phyloP scores from a whole-genome alignment of 2,888 invertebrate species.

The Leptopterna dolabrata region DNA sequence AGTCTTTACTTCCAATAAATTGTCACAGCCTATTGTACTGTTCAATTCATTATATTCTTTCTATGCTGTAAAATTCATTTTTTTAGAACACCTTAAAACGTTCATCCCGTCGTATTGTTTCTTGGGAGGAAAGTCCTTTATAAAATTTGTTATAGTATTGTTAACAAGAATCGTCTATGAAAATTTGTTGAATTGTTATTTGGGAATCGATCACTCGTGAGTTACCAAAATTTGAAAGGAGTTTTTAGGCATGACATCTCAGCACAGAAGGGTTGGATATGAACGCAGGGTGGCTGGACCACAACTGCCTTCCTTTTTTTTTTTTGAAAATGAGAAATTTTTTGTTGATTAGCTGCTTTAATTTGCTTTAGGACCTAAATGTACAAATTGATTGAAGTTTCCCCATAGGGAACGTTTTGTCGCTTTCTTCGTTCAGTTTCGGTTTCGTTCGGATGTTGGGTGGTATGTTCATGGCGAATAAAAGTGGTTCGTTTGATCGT shows the following conservation, averaged over 20 bases:
- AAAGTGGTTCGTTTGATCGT: not conserved
- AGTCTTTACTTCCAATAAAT: slow-evolving; percentile 35
- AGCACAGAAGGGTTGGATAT: not conserved
- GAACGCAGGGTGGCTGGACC: slow-evolving; percentile 59
- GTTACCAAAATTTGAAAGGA: slow-evolving; percentile 20
- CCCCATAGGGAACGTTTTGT: no score
- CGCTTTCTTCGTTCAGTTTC: not conserved
- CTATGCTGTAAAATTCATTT: not conserved
- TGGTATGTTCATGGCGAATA: not conserved
- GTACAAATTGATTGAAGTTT: not conserved
- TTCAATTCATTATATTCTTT: slow-evolving; percentile 33
- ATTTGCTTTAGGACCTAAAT: not conserved
- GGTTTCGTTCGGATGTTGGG: not conserved
- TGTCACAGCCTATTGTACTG: slow-evolving; percentile 27
- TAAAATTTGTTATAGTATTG: not conserved
- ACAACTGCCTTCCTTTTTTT: slow-evolving; percentile 25
- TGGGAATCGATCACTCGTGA: not conserved
- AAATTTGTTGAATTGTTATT: not conserved
- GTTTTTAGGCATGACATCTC: not conserved
- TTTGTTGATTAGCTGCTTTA: not conserved
- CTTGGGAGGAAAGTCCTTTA: not conserved
- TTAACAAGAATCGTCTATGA: not conserved
- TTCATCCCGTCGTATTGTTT: not conserved
- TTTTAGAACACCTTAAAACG: slow-evolving; percentile 11
- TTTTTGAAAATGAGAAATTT: not conserved